Percentiles rank a stretch among this genome's conserved stretches.
Evolutionary conservation across 2,888 invertebrate species (phyloP).

Genomic region (Epinotia demarniana): DNA sequence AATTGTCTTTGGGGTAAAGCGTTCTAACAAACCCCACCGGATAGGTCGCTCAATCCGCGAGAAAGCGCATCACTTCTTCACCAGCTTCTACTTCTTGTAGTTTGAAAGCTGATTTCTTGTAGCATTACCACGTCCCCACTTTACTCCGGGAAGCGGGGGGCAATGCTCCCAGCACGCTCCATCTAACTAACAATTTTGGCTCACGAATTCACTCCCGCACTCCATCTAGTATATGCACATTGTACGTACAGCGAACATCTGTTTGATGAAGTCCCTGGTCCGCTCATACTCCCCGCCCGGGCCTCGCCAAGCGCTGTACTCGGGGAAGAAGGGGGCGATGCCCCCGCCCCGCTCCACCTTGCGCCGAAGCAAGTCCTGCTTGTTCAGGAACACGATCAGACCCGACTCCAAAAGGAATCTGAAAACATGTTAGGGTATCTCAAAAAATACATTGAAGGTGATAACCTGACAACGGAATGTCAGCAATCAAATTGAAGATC

Average conservation of each 20-base stretch:
- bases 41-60: too few relatives aligned
- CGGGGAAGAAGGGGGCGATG: conserved; percentile 88
- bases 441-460: not conserved
- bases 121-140: too few relatives aligned
- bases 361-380: conserved; percentile 89
- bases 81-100: too few relatives aligned
- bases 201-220: not conserved
- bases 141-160: not conserved
- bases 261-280: conserved; percentile 87
- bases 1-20: too few relatives aligned
- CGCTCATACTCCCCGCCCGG: conserved; percentile 86
- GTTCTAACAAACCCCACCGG: too few relatives aligned
- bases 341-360: conserved; percentile 88
- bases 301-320: conserved; percentile 83
- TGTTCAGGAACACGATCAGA: conserved; percentile 92
- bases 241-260: conserved; percentile 85
- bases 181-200: too few relatives aligned
- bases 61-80: too few relatives aligned
- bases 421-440: conserved; percentile 43
- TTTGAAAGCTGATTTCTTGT: too few relatives aligned
- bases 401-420: conserved; percentile 90
- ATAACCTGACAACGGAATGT: too few relatives aligned
- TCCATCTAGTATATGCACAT: not conserved
- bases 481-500: too few relatives aligned
- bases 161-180: not conserved